Conservation (phyloP, 2,888 invertebrate species). For the Patella caerulea region DNA sequence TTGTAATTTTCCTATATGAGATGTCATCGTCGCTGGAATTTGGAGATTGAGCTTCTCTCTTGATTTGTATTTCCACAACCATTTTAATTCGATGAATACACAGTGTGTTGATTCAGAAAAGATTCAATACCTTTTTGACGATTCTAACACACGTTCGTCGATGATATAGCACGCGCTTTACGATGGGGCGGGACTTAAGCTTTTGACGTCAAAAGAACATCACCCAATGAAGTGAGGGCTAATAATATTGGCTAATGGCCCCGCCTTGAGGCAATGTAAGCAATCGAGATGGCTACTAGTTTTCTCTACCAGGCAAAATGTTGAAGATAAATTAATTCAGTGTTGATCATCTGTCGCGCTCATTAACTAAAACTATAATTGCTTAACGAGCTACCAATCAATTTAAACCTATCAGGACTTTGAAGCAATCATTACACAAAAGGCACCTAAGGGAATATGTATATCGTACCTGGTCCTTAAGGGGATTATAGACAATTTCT, state of each 20-base stretch:
- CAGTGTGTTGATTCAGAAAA: no score
- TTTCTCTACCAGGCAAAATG: neutral
- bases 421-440: neutral
- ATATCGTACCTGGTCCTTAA: no score
- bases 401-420: constrained; percentile 4
- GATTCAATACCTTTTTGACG: no score
- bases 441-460: neutral
- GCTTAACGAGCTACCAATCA: constrained; percentile 5
- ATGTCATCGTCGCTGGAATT: neutral
- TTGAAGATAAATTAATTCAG: constrained; percentile 6
- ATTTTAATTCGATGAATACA: constrained; percentile 8
- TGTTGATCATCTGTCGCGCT: neutral
- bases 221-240: neutral
- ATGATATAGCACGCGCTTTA: neutral
- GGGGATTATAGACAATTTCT: no score
- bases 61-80: constrained; percentile 15
- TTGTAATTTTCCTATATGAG: constrained; percentile 40
- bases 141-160: neutral
- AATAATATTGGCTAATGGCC: neutral
- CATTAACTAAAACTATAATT: neutral
- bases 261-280: constrained; percentile 3
- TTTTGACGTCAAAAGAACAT: constrained; percentile 6
- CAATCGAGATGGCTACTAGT: neutral
- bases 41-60: neutral
- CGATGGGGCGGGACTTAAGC: neutral